Percentiles rank a stretch among this genome's conserved stretches.
Evolutionary conservation across 2,113 vertebrate genomes (phyloP).

Genomic region (Ictidomys tridecemlineatus): DNA sequence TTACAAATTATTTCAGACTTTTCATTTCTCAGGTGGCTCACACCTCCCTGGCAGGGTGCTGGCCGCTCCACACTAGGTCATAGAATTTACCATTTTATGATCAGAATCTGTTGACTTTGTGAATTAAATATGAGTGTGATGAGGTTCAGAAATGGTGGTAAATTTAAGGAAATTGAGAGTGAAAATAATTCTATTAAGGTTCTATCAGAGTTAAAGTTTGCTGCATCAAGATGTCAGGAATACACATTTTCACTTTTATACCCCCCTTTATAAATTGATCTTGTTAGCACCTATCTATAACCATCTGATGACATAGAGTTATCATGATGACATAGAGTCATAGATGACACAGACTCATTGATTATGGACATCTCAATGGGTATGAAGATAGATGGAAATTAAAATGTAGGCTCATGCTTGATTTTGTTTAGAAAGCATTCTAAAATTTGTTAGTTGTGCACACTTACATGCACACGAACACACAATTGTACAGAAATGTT

Average conservation of each 20-base stretch:
- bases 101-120: neutral
- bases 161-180: neutral
- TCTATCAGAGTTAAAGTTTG: neutral
- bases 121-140: neutral
- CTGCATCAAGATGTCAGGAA: neutral
- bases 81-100: neutral
- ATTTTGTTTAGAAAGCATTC: neutral
- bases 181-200: neutral
- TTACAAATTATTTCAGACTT: no score
- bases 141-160: neutral
- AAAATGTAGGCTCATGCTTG: neutral
- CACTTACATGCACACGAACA: neutral
- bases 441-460: neutral
- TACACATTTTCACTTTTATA: constrained; percentile 1
- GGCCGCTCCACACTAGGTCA: neutral
- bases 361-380: neutral
- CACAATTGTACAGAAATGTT: neutral
- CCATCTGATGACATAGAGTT: neutral
- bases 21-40: no score
- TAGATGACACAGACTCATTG: neutral
- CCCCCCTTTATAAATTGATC: neutral
- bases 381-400: neutral
- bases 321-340: neutral
- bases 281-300: neutral
- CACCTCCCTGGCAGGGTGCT: no score